Percentiles rank a stretch among this genome's conserved stretches.
phyloP scores from a whole-genome alignment of 1,140 invertebrate species.

The Trinorchestia longiramus region DNA sequence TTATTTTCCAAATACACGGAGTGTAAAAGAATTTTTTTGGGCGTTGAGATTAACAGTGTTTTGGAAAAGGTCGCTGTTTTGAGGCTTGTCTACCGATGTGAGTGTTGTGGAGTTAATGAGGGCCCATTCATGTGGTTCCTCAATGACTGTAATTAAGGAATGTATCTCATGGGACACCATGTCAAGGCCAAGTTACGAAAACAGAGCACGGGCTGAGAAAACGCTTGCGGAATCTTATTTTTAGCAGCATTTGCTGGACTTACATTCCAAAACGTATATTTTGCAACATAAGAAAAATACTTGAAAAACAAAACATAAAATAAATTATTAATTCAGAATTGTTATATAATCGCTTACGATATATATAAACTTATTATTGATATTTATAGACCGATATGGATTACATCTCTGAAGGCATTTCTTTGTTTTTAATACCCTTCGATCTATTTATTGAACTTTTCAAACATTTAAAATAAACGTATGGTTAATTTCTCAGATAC shows the following conservation, averaged over 20 bases:
- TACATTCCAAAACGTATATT: neutral
- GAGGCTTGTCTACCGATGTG: neutral
- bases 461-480: too few species aligned
- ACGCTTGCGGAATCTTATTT: neutral
- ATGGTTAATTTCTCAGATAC: too few species aligned
- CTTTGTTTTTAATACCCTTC: too few species aligned
- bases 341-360: neutral
- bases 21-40: neutral
- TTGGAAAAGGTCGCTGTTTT: slow-evolving; percentile 1
- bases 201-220: neutral
- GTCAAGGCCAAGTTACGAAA: neutral
- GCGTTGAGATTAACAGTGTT: slow-evolving; percentile 1
- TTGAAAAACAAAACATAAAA: too few species aligned
- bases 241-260: neutral
- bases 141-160: slow-evolving; percentile 18
- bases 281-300: neutral
- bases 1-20: neutral
- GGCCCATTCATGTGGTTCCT: neutral
- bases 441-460: too few species aligned
- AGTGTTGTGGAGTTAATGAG: slow-evolving; percentile 1
- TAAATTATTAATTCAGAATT: neutral
- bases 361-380: neutral
- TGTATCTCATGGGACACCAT: neutral
- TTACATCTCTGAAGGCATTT: too few species aligned
- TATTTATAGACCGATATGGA: neutral